Base-by-base conservation (phyloP, 1,140 invertebrate species). In the Hesperophylax magnus region DNA sequence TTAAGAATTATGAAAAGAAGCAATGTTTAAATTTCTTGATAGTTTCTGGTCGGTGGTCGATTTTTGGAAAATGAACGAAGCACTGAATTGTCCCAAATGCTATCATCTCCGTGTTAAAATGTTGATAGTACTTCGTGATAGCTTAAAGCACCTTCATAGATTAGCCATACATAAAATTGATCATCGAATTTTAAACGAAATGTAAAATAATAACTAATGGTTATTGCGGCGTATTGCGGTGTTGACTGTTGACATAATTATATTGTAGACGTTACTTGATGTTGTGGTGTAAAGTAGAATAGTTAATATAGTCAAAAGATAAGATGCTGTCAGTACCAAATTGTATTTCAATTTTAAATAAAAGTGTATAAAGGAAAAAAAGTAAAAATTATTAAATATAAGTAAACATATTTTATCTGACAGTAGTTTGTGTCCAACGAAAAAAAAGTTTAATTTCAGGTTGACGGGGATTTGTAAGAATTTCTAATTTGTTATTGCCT, bases 271-370 rank as follows among this genome's bases (percentile, higher is more conserved):
- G 88, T 89, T 88, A 90, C 85, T 90, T 87, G 89, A 89, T 90
- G 89, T 90, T 90, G 89, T 90, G 89, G 88, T 88, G 89, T 90
- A 89, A 88, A 88, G 89, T 88, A 88, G 86, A 89, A 89, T 81
- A 89, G 89, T 87, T 86, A 83, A 85, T 77, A 76, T 56, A 31
- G 24, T 61, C 34, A 53, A 74, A 80, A 81, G 74, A 39, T 82
- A 74, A 80, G 80, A 84, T 80, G 83, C 78, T 78, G 74, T 53
- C 65, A 54, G 34, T 65, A 77, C 69, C 47, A 72, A 72, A 72
- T 27, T 72, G 27, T 47, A 47, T 47, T 47, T 47, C 9, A 47
- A 47, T 47, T 47, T 47, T 47, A 47, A 47, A 47, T 47, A 47
- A 47, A 47, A 47, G 39, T 47, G 39, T 47, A 8, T 47, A 47